Percentiles rank a stretch among this genome's conserved stretches.
phyloP scores from a whole-genome alignment of 2,113 vertebrate genomes.

The Varanus salvator region DNA sequence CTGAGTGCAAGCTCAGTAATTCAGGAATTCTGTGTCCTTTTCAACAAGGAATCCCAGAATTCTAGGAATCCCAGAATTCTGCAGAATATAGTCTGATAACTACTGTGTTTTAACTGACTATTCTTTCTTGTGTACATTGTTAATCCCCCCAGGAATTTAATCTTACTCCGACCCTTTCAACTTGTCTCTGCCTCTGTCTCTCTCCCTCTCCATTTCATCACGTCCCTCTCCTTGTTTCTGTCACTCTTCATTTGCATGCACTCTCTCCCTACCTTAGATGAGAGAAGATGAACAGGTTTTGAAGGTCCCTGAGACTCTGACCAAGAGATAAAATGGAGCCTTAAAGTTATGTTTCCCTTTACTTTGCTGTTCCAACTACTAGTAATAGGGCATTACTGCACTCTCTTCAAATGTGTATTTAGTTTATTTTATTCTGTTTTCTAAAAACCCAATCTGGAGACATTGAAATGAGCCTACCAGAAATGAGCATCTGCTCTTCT shows the following conservation, averaged over 20 bases:
- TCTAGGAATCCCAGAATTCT: neutral
- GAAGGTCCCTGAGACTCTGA: neutral
- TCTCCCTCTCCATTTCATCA: too few relatives aligned
- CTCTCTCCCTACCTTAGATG: neutral
- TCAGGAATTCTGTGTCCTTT: neutral
- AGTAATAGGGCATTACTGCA: constrained; percentile 24
- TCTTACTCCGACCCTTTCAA: neutral
- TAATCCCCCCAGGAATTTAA: neutral
- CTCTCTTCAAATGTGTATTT: constrained; percentile 26
- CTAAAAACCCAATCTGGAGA: constrained; percentile 12
- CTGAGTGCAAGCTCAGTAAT: neutral
- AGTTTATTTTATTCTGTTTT: neutral
- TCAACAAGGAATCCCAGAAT: neutral
- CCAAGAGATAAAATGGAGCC: neutral
- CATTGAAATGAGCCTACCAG: constrained; percentile 24
- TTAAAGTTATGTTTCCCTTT: neutral
- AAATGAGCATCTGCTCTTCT: constrained; percentile 40
- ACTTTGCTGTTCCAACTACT: constrained; percentile 20
- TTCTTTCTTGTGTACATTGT: neutral
- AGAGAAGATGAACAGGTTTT: neutral
- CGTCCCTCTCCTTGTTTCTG: too few relatives aligned
- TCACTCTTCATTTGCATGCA: too few relatives aligned
- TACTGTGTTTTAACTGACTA: neutral
- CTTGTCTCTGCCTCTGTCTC: too few relatives aligned
- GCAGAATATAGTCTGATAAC: neutral